Conservation (phyloP, 2,888 invertebrate genomes). For the Cactoblastis cactorum region DNA sequence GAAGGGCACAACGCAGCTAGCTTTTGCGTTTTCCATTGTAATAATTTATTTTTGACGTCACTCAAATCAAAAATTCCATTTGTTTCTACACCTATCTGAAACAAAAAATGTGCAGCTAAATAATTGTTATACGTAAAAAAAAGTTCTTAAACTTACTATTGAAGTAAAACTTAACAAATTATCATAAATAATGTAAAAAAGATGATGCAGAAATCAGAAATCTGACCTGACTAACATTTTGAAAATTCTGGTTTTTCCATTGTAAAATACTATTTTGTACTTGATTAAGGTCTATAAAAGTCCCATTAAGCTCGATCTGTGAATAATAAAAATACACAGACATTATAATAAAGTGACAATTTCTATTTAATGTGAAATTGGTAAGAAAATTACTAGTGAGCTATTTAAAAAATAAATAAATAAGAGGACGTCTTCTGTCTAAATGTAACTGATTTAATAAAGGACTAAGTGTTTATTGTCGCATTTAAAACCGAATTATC, state of each 20-base stretch:
- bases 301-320: slow-evolving; percentile 59
- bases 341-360: too few species aligned
- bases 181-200: neutral
- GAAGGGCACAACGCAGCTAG: slow-evolving; percentile 63
- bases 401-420: too few species aligned
- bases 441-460: too few species aligned
- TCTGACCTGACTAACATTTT: slow-evolving; percentile 68
- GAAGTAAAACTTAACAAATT: too few species aligned
- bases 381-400: too few species aligned
- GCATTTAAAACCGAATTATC: too few species aligned
- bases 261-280: slow-evolving; percentile 60
- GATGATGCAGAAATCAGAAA: neutral
- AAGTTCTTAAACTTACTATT: too few species aligned
- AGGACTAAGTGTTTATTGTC: too few species aligned
- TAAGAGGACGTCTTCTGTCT: too few species aligned
- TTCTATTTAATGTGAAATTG: too few species aligned
- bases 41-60: slow-evolving; percentile 69
- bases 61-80: slow-evolving; percentile 68
- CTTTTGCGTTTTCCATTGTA: slow-evolving; percentile 73
- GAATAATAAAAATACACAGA: slow-evolving; percentile 17
- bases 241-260: slow-evolving; percentile 61
- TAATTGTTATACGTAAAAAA: too few species aligned
- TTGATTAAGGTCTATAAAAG: slow-evolving; percentile 61
- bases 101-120: too few species aligned
- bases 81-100: slow-evolving; percentile 54